A percentile compares a stretch with the other conserved stretches of the same genome.
Conservation (phyloP, 1,140 invertebrate species). For the Dinothrombium tinctorium region DNA sequence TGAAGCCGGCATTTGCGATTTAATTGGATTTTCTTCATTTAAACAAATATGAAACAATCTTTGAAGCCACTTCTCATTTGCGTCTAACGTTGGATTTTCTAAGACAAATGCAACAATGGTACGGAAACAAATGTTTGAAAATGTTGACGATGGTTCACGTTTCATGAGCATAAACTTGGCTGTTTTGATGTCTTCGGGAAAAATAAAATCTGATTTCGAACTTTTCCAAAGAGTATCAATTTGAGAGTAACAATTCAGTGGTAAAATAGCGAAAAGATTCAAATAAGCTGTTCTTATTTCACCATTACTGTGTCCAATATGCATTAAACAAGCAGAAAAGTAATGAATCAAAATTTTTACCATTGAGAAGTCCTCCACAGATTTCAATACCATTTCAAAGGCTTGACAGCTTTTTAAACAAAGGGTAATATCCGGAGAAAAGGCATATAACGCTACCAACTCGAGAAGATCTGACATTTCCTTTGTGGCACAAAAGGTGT, state of each 20-base stretch:
- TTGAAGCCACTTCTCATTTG: conserved; percentile 5
- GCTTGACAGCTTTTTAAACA: not conserved
- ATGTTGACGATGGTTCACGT: conserved; percentile 2
- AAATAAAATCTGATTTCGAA: conserved; percentile 5
- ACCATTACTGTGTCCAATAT: conserved; percentile 5
- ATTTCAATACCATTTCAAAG: not conserved
- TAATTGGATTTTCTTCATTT: too few relatives aligned
- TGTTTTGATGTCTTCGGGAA: conserved; percentile 5
- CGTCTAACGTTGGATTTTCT: not conserved
- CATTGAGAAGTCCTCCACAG: not conserved
- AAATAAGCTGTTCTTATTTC: conserved; percentile 3
- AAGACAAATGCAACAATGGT: conserved; percentile 7
- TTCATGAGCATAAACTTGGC: conserved; percentile 6
- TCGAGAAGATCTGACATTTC: not conserved
- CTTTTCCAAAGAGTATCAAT: not conserved
- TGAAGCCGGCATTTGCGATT: too few relatives aligned
- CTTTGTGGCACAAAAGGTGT: not conserved
- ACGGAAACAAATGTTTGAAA: conserved; percentile 3
- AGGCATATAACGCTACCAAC: not conserved
- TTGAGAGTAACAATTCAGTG: not conserved
- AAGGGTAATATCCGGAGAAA: not conserved
- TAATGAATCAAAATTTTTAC: not conserved
- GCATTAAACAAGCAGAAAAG: conserved; percentile 2
- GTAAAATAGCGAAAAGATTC: conserved; percentile 4
- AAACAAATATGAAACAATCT: conserved; percentile 1